Evolutionary conservation across 1,140 invertebrate genomes (phyloP).

Genomic region (Bombus soroeensis): DNA sequence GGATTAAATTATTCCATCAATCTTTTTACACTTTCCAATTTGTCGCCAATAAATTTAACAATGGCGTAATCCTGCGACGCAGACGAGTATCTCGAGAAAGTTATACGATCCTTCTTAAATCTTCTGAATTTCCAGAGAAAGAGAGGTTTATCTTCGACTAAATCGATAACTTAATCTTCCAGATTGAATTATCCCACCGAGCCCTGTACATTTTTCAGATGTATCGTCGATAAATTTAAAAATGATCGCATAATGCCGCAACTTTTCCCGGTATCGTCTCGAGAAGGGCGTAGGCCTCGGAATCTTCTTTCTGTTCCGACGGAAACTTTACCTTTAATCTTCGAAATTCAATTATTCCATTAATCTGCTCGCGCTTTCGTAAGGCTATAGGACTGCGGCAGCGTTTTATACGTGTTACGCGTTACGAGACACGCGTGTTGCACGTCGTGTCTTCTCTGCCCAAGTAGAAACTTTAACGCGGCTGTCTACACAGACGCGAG

Average conservation of each 20-base stretch:
- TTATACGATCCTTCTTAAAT: not conserved
- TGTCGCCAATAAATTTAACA: not conserved
- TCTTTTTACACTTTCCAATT: not conserved
- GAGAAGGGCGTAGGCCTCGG: not conserved
- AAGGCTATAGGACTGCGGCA: too few relatives aligned
- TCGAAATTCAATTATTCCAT: not conserved
- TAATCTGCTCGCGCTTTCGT: not conserved
- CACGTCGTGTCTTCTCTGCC: too few relatives aligned
- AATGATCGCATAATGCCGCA: too few relatives aligned
- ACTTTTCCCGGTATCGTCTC: not conserved
- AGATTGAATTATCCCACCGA: not conserved
- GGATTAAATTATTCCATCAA: not conserved
- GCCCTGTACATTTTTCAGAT: not conserved
- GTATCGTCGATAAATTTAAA: not conserved
- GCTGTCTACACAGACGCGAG: too few relatives aligned
- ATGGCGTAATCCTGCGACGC: not conserved
- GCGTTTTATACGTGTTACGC: too few relatives aligned
- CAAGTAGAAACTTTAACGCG: too few relatives aligned
- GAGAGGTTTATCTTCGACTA: not conserved
- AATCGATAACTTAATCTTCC: slow-evolving; percentile 1
- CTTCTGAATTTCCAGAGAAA: not conserved
- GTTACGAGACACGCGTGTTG: too few relatives aligned
- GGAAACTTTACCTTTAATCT: not conserved
- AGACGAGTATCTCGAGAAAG: not conserved
- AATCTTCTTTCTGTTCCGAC: too few relatives aligned